These are phyloP conservation scores for Phalangium opilio DNA, from an alignment of 2,888 invertebrate genomes.

Conservation along the genomic window DNA sequence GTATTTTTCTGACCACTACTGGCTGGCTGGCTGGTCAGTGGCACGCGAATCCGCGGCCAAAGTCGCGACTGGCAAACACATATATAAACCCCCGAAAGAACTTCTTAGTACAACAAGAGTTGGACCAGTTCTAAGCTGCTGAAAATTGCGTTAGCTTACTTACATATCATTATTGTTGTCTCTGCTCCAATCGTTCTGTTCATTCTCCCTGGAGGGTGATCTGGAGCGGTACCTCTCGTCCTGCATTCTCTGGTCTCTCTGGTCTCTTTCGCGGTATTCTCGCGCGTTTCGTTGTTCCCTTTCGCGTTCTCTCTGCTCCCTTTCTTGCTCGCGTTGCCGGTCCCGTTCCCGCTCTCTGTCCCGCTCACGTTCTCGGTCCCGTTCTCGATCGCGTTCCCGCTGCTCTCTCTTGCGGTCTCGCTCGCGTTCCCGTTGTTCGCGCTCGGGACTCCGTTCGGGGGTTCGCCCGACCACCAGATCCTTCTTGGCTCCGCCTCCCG, in stretches of 20 bases:
- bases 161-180: no score
- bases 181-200: constrained; percentile 23
- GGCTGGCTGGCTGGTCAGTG: no score
- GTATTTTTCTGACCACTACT: no score
- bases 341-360: constrained; percentile 30
- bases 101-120: no score
- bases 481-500: background rate
- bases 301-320: constrained; percentile 28
- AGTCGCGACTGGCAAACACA: no score
- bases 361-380: constrained; percentile 36
- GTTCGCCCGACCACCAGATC: background rate
- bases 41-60: no score
- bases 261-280: constrained; percentile 5
- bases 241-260: constrained; percentile 4
- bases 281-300: background rate
- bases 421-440: background rate
- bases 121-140: no score
- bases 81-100: no score
- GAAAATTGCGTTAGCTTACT: no score
- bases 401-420: background rate
- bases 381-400: constrained; percentile 23
- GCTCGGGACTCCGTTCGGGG: background rate
- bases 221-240: constrained; percentile 35
- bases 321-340: constrained; percentile 34
- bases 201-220: constrained; percentile 25